Base-by-base conservation (phyloP, 2,797 vertebrate species). In the Danio kyathit region DNA sequence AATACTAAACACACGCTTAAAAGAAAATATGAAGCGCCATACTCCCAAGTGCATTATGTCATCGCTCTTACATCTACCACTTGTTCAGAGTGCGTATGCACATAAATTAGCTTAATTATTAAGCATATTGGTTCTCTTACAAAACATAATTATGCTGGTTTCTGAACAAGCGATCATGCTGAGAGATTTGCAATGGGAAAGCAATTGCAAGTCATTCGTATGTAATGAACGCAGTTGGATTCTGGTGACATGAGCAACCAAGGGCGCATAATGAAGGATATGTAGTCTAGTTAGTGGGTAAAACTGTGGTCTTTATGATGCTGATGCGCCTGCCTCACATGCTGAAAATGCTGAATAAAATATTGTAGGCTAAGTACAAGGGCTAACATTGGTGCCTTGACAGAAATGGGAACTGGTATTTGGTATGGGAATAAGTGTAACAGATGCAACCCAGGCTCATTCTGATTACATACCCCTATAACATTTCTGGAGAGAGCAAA, bases 1-100 rank as follows among this genome's bases (percentile, higher is more conserved):
- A 12, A 8, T 17, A 17, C 19, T 84, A 72, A 70, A 81, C 59
- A 40, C 29, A 38, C 61, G 41, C 44, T 64, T 64, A 41, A 17
- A 64, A 40, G 6, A 52, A 57, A 57, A 57, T 19, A 43, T 54
- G 51, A 54, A 56, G 51, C 49, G 0, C 3, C 29, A 52, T 5
- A 52, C 21, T 72, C 11, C n/a, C 40, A 43, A 57, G 52, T 44
- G 52, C n/a, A 72, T 13, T 44, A 57, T 57, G 52, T 44, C 40
- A 54, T 17, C 48, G 1, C 14, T 70, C 16, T 70, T 46, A 52
- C 0, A 70, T 40, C 29, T 38, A 52, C 19, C 7, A 49, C 46
- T 29, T 7, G 12, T 13, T 67, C n/a, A 5, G 64, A 66, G 19
- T 29, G 44, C 4, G 2, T 7, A 54, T 54, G 44, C 40, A n/a